Percentiles rank a stretch among this genome's conserved stretches.
Conservation (phyloP, 64 coral and sea anemone species). For the Porites australiensis region DNA sequence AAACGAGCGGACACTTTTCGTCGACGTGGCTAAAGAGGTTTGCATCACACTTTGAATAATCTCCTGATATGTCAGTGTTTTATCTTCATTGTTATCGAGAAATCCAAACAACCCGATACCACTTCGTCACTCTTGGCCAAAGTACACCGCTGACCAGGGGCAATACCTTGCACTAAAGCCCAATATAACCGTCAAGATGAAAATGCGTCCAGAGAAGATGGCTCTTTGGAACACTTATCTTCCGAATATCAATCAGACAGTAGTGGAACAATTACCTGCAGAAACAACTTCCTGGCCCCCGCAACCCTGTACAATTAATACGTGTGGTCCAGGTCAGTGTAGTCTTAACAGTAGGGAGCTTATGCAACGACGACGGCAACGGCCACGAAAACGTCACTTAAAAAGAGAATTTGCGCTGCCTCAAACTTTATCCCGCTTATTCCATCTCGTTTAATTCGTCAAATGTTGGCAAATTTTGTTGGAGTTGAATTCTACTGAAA, state of each 20-base stretch:
- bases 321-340: not conserved
- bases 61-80: not conserved
- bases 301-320: not conserved
- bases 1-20: too few relatives aligned
- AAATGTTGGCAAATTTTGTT: too few relatives aligned
- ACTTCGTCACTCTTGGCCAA: not conserved
- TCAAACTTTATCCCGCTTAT: too few relatives aligned
- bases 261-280: not conserved
- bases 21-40: not conserved
- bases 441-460: too few relatives aligned
- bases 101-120: constrained; percentile 16
- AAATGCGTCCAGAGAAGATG: constrained; percentile 61
- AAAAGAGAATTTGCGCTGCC: too few relatives aligned
- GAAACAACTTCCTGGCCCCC: not conserved
- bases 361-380: too few relatives aligned
- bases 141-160: not conserved
- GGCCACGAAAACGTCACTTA: too few relatives aligned
- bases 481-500: too few relatives aligned
- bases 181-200: not conserved
- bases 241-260: not conserved
- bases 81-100: not conserved
- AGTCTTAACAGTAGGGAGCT: too few relatives aligned
- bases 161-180: constrained; percentile 11
- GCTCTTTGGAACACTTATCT: constrained; percentile 61
- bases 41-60: not conserved